Conservation (phyloP, 2,888 invertebrate species). For the Agriopis aurantiaria region DNA sequence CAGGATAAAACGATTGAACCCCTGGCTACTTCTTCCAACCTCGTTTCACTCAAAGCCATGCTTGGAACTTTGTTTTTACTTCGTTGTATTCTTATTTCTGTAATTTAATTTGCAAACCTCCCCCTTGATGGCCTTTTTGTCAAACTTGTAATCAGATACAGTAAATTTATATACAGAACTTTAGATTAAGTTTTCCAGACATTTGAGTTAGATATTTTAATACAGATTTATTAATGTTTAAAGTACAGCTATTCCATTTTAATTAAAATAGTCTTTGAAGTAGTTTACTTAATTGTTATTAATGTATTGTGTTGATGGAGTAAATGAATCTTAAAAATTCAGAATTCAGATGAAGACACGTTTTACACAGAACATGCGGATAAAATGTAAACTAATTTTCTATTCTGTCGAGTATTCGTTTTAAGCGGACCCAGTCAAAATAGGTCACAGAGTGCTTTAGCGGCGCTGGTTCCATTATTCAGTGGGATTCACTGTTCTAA, state of each 20-base stretch:
- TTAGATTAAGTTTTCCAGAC: slow-evolving; percentile 11
- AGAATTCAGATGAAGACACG: background rate
- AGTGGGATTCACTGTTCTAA: slow-evolving; percentile 51
- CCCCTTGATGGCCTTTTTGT: slow-evolving; percentile 45
- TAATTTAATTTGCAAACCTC: slow-evolving; percentile 56
- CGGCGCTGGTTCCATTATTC: slow-evolving; percentile 58
- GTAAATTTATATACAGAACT: slow-evolving; percentile 33
- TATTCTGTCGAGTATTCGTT: slow-evolving; percentile 48
- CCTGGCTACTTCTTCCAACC: slow-evolving; percentile 42
- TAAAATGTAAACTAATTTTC: slow-evolving; percentile 42
- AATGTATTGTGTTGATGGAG: too few relatives aligned
- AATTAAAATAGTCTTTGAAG: background rate
- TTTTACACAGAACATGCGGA: background rate
- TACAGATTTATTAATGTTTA: background rate
- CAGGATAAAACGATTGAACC: slow-evolving; percentile 35
- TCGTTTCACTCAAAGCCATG: slow-evolving; percentile 54
- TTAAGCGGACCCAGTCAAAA: slow-evolving; percentile 54
- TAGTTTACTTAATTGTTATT: background rate
- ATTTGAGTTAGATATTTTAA: slow-evolving; percentile 8
- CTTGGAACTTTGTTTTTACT: slow-evolving; percentile 56
- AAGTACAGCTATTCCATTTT: background rate
- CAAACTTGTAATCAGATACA: slow-evolving; percentile 46
- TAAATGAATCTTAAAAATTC: background rate
- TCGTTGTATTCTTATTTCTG: slow-evolving; percentile 57
- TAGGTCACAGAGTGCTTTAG: slow-evolving; percentile 61